Conservation (phyloP, 2,113 vertebrate species). For the Dasypus novemcinctus region DNA sequence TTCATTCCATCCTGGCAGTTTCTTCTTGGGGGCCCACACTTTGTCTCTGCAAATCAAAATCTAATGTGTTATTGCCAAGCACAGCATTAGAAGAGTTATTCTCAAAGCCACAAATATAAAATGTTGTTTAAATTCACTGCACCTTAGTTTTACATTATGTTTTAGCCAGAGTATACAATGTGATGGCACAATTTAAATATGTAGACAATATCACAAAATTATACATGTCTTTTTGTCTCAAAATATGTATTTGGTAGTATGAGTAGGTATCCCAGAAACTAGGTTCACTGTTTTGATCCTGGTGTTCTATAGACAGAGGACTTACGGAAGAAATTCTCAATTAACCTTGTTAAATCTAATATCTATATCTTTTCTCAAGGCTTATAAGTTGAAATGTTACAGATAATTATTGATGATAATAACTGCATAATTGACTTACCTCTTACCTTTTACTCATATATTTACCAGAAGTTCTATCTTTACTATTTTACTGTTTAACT, state of each 20-base stretch:
- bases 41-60: neutral
- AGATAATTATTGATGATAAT: neutral
- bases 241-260: neutral
- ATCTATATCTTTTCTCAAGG: neutral
- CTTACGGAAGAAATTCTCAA: neutral
- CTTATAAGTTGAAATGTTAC: neutral
- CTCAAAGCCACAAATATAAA: neutral
- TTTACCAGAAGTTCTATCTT: neutral
- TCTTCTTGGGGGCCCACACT: neutral
- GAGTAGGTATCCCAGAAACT: neutral
- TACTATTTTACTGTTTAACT: neutral
- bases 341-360: neutral
- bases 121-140: neutral
- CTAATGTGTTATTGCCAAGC: neutral
- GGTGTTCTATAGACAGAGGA: neutral
- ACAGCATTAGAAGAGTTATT: neutral
- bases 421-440: neutral
- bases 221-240: neutral
- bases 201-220: neutral
- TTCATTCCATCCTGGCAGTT: neutral
- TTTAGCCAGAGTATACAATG: neutral
- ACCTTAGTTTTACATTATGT: neutral
- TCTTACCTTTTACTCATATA: no score
- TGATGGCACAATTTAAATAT: neutral
- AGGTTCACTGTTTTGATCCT: neutral